Evolutionary conservation across 2,113 vertebrate species (phyloP), one percentile per base, ranked within the genome.

Genomic region (Chrysochloris asiatica): DNA sequence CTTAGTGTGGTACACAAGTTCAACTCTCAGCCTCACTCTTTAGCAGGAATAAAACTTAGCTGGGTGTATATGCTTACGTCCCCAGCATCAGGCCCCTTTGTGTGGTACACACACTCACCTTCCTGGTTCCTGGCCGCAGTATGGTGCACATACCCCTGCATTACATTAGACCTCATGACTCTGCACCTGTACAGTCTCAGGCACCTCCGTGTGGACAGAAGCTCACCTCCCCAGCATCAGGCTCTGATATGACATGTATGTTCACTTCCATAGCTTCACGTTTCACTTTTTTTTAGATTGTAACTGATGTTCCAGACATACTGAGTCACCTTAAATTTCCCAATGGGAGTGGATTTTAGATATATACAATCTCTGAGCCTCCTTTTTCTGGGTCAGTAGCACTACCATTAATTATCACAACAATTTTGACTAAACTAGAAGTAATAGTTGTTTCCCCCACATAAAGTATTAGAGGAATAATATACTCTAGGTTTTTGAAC

Each of bases 291-390:
- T 63, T 90, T 63, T 77, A 22, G 16, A 84, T 63, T 47, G 8
- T 67, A 56, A 69, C 59, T 54, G 59, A 77, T 43, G 36, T 41
- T 56, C 43, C 47, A 80, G 75, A 82, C 28, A 81, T 72, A 63
- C 65, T 50, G 50, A 90, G 77, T 89, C 69, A 47, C 56, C 47
- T 84, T 89, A 48, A 6, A 10, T n/a, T 82, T 89, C 69, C 82
- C 69, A 82, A 33, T 24, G 45, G 88, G 69, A 91, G 85, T 85
- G 24, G 3, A 78, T 85, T 81, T 72, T 76, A 89, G 91, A 87
- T 28, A 59, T 26, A 47, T 41, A 84, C 41, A 50, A 8, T 76
- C 48, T 56, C 73, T 41, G 86, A 86, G 30, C 21, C 56, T 75
- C 30, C 69, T 61, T 82, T 52, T 78, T 76, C 56, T 90, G 83